Conservation (phyloP, 2,113 vertebrate genomes). For the Hippocampus abdominalis region DNA sequence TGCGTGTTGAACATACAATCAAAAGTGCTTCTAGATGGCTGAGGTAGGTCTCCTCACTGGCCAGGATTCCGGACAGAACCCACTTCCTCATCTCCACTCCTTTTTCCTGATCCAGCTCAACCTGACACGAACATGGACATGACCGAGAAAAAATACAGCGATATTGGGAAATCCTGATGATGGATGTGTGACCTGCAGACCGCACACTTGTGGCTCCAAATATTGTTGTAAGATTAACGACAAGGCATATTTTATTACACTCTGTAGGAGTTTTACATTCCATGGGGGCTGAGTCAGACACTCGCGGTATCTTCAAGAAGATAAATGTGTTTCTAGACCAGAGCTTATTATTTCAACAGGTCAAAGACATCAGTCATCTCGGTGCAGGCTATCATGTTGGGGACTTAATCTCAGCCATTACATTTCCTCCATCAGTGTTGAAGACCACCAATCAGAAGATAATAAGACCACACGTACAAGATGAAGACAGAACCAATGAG, state of each 20-base stretch:
- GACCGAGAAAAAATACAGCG: neutral
- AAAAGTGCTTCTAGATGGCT: slow-evolving; percentile 92
- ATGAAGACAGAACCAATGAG: slow-evolving; percentile 17
- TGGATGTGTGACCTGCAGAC: slow-evolving; percentile 15
- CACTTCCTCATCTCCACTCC: slow-evolving; percentile 96
- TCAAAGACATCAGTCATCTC: slow-evolving; percentile 55
- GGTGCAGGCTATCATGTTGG: slow-evolving; percentile 14
- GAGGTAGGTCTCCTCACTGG: slow-evolving; percentile 94
- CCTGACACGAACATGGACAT: slow-evolving; percentile 59
- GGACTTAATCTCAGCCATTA: slow-evolving; percentile 13
- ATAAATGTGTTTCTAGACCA: slow-evolving; percentile 30
- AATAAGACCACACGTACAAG: slow-evolving; percentile 37
- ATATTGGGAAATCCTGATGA: slow-evolving; percentile 1
- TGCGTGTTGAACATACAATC: slow-evolving; percentile 75
- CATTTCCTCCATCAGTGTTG: slow-evolving; percentile 18
- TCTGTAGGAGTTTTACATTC: slow-evolving; percentile 57
- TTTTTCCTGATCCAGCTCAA: slow-evolving; percentile 92
- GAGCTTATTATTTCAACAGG: slow-evolving; percentile 36
- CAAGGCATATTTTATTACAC: slow-evolving; percentile 44
- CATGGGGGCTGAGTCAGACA: slow-evolving; percentile 30
- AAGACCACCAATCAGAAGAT: slow-evolving; percentile 46
- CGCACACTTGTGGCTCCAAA: slow-evolving; percentile 8
- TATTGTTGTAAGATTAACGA: slow-evolving; percentile 22
- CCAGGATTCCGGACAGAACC: slow-evolving; percentile 95
- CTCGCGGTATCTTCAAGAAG: slow-evolving; percentile 30